phyloP scores from a whole-genome alignment of 1,140 invertebrate species.

The Hypsibius dujardini region DNA sequence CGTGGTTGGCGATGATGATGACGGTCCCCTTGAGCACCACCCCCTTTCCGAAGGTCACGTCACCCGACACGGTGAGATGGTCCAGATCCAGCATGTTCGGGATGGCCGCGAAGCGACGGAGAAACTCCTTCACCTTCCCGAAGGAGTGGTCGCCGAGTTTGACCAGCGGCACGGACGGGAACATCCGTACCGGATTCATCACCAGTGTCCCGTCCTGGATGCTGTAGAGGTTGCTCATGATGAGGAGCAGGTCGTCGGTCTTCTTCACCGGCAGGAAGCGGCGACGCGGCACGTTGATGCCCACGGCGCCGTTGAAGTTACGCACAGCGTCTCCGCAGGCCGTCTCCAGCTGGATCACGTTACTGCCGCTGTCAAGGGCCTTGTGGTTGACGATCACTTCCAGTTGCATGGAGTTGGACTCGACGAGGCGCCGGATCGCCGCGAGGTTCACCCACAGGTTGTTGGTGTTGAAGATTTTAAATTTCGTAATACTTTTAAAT shows the following conservation, averaged over 20 bases:
- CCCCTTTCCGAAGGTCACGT: conserved; percentile 91
- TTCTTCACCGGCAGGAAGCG: conserved; percentile 98
- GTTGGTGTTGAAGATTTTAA: conserved; percentile 92
- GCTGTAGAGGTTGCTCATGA: conserved; percentile 93
- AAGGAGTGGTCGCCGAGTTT: conserved; percentile 92
- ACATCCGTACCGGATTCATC: conserved; percentile 79
- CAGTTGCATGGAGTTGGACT: conserved; percentile 64
- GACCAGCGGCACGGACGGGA: conserved; percentile 82
- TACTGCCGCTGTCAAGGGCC: conserved; percentile 62
- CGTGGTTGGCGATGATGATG: conserved; percentile 98
- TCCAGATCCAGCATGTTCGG: conserved; percentile 93
- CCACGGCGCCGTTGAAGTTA: conserved; percentile 69
- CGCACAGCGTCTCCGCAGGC: conserved; percentile 98
- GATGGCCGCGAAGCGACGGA: conserved; percentile 78
- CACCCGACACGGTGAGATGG: conserved; percentile 94
- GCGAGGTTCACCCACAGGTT: conserved; percentile 86
- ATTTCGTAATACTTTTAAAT: conserved; percentile 48
- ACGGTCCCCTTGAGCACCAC: conserved; percentile 92
- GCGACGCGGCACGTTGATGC: conserved; percentile 85
- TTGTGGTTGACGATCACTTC: conserved; percentile 97
- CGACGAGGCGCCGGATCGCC: conserved; percentile 70
- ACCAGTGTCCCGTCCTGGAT: conserved; percentile 69
- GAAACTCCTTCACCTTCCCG: conserved; percentile 81
- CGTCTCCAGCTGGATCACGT: conserved; percentile 92
- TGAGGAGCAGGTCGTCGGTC: conserved; percentile 83